Evolutionary conservation across 2,113 vertebrate genomes (phyloP).

Genomic region (Chionodraco myersi): DNA sequence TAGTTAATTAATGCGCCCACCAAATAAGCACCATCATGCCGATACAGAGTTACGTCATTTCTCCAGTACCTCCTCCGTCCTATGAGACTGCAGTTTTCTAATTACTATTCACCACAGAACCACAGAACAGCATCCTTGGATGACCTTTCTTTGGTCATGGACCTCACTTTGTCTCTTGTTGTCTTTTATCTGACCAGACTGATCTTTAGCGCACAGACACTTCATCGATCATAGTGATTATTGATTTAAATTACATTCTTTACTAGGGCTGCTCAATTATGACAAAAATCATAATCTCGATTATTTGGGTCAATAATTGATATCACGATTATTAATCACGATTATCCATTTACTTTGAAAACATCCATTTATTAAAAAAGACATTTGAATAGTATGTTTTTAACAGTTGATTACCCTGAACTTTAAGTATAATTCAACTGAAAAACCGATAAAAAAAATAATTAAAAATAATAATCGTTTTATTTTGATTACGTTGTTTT

Average conservation of each 20-base stretch:
- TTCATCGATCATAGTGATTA: neutral
- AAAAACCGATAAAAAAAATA: no score
- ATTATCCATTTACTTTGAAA: no score
- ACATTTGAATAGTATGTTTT: no score
- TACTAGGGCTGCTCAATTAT: no score
- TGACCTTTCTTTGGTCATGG: constrained; percentile 27
- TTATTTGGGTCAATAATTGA: no score
- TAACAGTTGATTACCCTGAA: no score
- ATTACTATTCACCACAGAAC: constrained; percentile 27
- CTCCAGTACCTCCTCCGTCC: constrained; percentile 20
- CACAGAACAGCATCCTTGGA: constrained; percentile 19
- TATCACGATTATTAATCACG: no score
- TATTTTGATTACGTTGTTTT: no score
- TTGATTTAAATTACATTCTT: constrained; percentile 8
- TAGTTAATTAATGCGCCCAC: constrained; percentile 52
- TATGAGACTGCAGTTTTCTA: constrained; percentile 27
- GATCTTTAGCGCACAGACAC: constrained; percentile 1
- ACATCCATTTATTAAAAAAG: no score
- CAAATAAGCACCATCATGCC: constrained; percentile 39
- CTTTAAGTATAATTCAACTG: no score
- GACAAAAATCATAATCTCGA: no score
- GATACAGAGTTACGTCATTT: constrained; percentile 63
- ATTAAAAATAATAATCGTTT: no score
- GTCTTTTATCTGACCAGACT: neutral
- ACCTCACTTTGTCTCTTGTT: constrained; percentile 22